Percentiles rank a stretch among this genome's conserved stretches.
phyloP scores from a whole-genome alignment of 2,888 invertebrate species.

The Drosophila antonietae region DNA sequence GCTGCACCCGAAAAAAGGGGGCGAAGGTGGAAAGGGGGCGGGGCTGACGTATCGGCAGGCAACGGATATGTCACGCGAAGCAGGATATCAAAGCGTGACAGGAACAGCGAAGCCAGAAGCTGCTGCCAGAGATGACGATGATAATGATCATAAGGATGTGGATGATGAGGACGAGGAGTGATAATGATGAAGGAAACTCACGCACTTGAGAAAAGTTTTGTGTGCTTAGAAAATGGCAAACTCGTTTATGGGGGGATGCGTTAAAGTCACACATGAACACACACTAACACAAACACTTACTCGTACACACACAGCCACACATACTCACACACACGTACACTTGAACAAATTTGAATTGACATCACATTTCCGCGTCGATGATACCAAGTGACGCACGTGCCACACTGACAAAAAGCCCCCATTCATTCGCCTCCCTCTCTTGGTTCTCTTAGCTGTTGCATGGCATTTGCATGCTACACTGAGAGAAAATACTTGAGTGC shows the following conservation, averaged over 20 bases:
- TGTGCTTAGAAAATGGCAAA: constrained; percentile 50
- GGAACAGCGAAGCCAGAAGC: constrained; percentile 52
- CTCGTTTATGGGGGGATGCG: constrained; percentile 11
- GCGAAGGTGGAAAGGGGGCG: background rate
- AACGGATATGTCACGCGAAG: constrained; percentile 75
- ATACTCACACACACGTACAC: constrained; percentile 20
- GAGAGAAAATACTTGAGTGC: constrained; percentile 12
- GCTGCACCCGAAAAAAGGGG: constrained; percentile 26
- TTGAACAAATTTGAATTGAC: constrained; percentile 73
- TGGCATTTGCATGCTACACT: constrained; percentile 31
- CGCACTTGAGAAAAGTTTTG: constrained; percentile 66
- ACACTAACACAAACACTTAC: constrained; percentile 1
- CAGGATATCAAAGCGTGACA: constrained; percentile 79
- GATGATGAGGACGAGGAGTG: background rate
- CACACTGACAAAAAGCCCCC: constrained; percentile 13
- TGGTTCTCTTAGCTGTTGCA: background rate
- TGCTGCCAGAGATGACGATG: constrained; percentile 5
- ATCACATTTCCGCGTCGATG: constrained; percentile 76
- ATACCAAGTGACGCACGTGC: constrained; percentile 39
- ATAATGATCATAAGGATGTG: constrained; percentile 6
- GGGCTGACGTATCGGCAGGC: constrained; percentile 39
- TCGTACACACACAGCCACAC: constrained; percentile 3
- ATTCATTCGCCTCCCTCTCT: background rate
- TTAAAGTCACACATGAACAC: constrained; percentile 13
- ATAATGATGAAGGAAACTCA: constrained; percentile 39